Percentiles rank a stretch among this genome's conserved stretches.
Evolutionary conservation across 37 sponge, comb jelly and placozoan genomes (phyloP).

Genomic region (Chondrosia reniformis): DNA sequence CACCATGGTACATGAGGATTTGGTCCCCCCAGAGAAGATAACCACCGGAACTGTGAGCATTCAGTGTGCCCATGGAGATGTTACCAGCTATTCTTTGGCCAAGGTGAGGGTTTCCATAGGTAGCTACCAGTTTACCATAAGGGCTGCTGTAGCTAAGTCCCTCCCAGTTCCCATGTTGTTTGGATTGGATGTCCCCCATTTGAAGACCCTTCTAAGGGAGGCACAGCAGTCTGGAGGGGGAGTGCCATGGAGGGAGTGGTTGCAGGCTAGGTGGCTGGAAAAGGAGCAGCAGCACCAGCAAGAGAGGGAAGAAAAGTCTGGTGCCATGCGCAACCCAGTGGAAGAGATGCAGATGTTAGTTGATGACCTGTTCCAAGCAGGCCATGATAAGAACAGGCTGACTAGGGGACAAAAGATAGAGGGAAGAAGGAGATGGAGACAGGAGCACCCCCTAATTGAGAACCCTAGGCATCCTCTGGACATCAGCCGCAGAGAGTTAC

Average conservation of each 20-base stretch:
- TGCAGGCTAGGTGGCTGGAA: constrained; percentile 16
- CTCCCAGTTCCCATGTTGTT: constrained; percentile 31
- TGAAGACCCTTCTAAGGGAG: not conserved
- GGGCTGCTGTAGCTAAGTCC: constrained; percentile 20
- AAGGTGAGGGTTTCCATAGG: constrained; percentile 23
- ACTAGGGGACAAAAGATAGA: not conserved
- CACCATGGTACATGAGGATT: constrained; percentile 32
- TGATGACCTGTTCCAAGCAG: not conserved
- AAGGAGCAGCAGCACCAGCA: too few species aligned
- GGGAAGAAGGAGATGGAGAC: not conserved
- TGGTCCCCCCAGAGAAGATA: constrained; percentile 20
- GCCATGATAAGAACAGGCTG: not conserved
- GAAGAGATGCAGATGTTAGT: not conserved
- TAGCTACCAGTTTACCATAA: not conserved
- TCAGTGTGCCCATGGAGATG: constrained; percentile 37
- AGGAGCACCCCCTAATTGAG: too few species aligned
- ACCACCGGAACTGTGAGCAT: not conserved
- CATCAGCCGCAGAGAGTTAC: not conserved
- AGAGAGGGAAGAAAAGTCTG: too few species aligned
- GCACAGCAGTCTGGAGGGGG: not conserved
- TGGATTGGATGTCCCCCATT: constrained; percentile 34
- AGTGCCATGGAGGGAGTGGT: not conserved
- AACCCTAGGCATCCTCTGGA: not conserved
- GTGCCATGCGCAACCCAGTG: too few species aligned
- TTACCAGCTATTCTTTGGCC: constrained; percentile 22